These are phyloP conservation scores for Entomyzon cyanotis DNA, from an alignment of 2,113 vertebrate species.

Conservation along the genomic window DNA sequence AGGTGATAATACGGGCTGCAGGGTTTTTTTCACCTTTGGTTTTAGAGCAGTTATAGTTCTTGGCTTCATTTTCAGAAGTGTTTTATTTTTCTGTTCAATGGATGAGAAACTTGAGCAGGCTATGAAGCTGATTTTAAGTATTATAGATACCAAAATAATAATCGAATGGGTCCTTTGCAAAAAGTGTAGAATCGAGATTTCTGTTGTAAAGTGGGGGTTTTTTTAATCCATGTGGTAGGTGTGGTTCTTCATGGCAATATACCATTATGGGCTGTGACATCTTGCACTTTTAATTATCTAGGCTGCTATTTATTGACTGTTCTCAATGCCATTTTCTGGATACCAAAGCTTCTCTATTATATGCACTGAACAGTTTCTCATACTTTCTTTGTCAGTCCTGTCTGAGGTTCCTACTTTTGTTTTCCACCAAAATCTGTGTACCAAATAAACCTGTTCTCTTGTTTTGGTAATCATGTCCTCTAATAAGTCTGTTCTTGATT, in stretches of 20 bases:
- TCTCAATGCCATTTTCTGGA: not conserved
- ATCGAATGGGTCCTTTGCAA: not conserved
- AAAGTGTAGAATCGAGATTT: not conserved
- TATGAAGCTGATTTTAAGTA: not conserved
- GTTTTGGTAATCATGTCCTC: not conserved
- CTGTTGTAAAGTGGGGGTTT: not conserved
- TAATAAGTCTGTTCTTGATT: not conserved
- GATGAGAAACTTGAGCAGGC: not conserved
- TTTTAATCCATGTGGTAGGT: not conserved
- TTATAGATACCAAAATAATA: not conserved
- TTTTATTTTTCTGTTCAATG: not conserved
- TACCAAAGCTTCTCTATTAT: not conserved
- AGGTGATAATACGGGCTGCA: not conserved
- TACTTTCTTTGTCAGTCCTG: not conserved
- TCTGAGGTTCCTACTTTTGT: not conserved
- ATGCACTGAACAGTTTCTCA: not conserved
- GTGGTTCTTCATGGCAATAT: not conserved
- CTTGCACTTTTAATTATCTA: not conserved
- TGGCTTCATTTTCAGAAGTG: not conserved
- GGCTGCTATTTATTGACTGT: not conserved
- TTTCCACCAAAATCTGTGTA: not conserved
- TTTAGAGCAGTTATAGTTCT: not conserved
- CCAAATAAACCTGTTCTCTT: not conserved
- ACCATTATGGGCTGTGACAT: not conserved
- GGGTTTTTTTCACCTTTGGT: not conserved